A percentile compares a stretch with the other conserved stretches of the same genome.
These are phyloP conservation scores for Argyra leucocephala DNA, from an alignment of 2,888 invertebrate genomes.

Conservation along the genomic window DNA sequence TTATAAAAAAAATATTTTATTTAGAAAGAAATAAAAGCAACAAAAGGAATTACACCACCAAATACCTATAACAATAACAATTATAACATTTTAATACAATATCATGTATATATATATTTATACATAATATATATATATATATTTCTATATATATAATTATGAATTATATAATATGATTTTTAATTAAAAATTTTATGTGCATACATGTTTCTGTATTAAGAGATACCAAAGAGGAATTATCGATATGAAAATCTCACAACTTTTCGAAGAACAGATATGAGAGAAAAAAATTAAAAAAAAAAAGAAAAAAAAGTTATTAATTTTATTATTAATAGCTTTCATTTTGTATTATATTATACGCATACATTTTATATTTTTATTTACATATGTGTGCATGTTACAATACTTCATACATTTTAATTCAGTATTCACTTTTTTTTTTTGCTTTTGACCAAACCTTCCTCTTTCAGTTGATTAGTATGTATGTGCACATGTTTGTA, in stretches of 20 bases:
- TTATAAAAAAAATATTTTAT: too few relatives aligned
- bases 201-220: not conserved
- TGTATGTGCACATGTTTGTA: too few relatives aligned
- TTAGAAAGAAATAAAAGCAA: too few relatives aligned
- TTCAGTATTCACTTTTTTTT: not conserved
- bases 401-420: not conserved
- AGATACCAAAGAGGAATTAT: not conserved
- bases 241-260: not conserved
- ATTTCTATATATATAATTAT: not conserved
- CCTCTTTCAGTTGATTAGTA: not conserved
- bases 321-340: conserved; percentile 6
- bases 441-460: not conserved
- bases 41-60: too few relatives aligned
- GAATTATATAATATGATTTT: too few relatives aligned
- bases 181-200: not conserved
- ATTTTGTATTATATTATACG: not conserved
- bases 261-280: not conserved
- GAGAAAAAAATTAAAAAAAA: not conserved
- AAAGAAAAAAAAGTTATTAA: not conserved
- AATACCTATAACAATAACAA: too few relatives aligned
- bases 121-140: not conserved
- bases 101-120: not conserved
- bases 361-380: not conserved
- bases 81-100: too few relatives aligned
- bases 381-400: not conserved